These are phyloP conservation scores for Asbolus verrucosus DNA, from an alignment of 1,140 invertebrate genomes.

Conservation along the genomic window DNA sequence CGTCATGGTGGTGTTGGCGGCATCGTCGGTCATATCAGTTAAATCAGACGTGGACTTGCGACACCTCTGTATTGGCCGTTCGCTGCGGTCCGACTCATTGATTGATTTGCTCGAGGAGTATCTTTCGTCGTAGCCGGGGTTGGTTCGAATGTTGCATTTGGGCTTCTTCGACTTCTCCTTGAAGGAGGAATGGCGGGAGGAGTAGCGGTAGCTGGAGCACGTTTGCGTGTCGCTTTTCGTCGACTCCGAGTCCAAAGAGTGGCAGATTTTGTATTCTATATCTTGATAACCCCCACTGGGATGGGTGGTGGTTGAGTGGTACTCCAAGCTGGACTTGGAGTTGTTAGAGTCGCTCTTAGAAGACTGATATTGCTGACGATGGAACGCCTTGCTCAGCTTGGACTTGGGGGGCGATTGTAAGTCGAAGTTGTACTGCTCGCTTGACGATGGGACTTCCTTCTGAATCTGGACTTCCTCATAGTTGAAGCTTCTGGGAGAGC, in stretches of 20 bases:
- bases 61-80: slow-evolving; percentile 63
- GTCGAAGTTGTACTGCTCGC: slow-evolving; percentile 55
- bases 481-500: slow-evolving; percentile 52
- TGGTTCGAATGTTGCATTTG: slow-evolving; percentile 59
- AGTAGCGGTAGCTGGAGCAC: slow-evolving; percentile 50
- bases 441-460: slow-evolving; percentile 40
- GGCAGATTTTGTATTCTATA: slow-evolving; percentile 61
- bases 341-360: slow-evolving; percentile 59
- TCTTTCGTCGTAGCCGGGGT: slow-evolving; percentile 61
- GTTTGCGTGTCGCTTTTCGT: slow-evolving; percentile 51
- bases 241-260: slow-evolving; percentile 62
- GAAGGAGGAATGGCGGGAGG: slow-evolving; percentile 59
- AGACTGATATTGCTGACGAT: slow-evolving; percentile 57
- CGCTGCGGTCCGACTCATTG: slow-evolving; percentile 53
- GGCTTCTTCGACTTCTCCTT: slow-evolving; percentile 59
- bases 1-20: slow-evolving; percentile 71
- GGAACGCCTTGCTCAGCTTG: slow-evolving; percentile 49
- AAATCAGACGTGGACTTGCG: slow-evolving; percentile 81
- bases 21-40: slow-evolving; percentile 73
- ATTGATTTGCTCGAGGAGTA: slow-evolving; percentile 61
- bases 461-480: slow-evolving; percentile 51
- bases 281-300: slow-evolving; percentile 60
- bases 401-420: slow-evolving; percentile 57
- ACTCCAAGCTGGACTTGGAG: slow-evolving; percentile 60
- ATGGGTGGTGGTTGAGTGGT: slow-evolving; percentile 59